Evolutionary conservation across 2,113 vertebrate genomes (phyloP).

Genomic region (Indicator indicator): DNA sequence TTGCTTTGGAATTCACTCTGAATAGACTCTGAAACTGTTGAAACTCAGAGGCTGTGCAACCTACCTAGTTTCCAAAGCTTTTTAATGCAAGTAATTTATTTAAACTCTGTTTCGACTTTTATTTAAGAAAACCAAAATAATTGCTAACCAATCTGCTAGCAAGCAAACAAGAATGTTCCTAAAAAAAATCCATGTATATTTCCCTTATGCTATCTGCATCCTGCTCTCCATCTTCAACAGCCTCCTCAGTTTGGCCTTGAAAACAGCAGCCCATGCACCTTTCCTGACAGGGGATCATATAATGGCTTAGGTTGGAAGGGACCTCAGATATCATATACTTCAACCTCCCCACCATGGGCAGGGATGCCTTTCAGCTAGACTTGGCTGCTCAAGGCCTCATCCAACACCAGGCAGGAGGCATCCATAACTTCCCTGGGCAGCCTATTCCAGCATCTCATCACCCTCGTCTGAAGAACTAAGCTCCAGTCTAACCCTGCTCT

Average conservation of each 20-base stretch:
- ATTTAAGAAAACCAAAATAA: not conserved
- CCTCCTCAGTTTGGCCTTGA: not conserved
- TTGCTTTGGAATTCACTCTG: not conserved
- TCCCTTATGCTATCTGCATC: not conserved
- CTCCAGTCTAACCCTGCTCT: no score
- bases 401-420: no score
- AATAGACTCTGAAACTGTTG: fast-evolving
- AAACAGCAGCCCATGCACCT: not conserved
- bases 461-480: no score
- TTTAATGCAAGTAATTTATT: not conserved
- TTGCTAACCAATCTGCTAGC: not conserved
- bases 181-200: not conserved
- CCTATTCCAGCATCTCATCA: no score
- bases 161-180: not conserved
- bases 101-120: not conserved
- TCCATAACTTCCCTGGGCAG: no score
- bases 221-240: not conserved
- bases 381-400: no score
- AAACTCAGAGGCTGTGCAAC: not conserved
- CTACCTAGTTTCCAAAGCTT: not conserved
- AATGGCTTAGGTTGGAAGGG: no score
- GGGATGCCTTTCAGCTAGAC: no score
- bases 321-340: no score
- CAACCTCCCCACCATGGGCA: no score
- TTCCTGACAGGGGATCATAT: not conserved